Evolutionary conservation across 2,113 vertebrate species (phyloP), one percentile per base, ranked within the genome.

Genomic region (Hippocampus zosterae): DNA sequence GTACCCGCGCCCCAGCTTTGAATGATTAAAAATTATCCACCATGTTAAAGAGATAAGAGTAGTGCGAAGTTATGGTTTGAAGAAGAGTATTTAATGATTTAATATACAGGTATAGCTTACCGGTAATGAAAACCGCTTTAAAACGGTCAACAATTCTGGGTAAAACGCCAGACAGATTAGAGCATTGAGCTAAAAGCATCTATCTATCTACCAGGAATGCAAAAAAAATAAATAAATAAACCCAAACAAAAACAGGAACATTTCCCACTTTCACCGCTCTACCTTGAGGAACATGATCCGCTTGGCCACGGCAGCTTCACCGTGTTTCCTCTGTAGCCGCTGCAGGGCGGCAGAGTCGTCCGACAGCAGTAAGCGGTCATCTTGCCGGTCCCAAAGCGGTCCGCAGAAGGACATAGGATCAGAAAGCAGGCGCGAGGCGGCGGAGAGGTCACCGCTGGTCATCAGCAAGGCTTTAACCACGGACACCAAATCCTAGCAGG

Each of bases 391-490:
- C 92, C 92, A 93, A 9, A 80, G 7, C 0, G 81, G 82, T 68
- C 19, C 73, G 8, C 46, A 41, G 40, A 69, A 5, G 16, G 41
- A 67, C 23, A 23, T 66, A 16, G 73, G 70, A 18, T 73, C 80
- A 37, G 61, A 66, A 48, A 98, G 88, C 71, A 94, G 94, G 8
- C 84, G 73, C 3, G 68, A 85, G 1, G 94, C 93, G 15, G 89
- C 89, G 21, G 88, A 81, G 41, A 93, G 73, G 11, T 98, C 94
- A 52, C 97, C 96, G 0, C 87, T 96, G 81, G 94, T 94, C 81
- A 93, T 97, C 69, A 98, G 77, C 56, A 99, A 90, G 0, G 94
- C 93, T 80, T 96, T 96, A 53, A 93, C 95, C 29, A 97, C 94
- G 18, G 85, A 89, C 4, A 81, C 79, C 5, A 99, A 78, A 84